Evolutionary conservation across 2,888 invertebrate species (phyloP).

Genomic region (Pyrrhia umbra): DNA sequence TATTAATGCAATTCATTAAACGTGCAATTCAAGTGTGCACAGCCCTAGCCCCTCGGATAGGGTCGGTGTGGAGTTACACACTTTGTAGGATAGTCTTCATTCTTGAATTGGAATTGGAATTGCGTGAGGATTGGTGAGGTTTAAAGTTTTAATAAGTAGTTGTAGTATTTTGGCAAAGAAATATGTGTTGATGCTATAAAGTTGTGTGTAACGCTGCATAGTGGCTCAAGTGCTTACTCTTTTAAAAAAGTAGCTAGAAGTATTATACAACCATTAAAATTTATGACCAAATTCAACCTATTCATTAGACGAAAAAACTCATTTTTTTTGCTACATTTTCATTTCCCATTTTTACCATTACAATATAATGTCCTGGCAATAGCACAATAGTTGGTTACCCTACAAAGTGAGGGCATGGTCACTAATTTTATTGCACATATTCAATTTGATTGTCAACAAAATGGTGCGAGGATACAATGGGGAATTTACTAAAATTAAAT

Average conservation of each 20-base stretch:
- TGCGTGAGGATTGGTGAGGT: constrained; percentile 1
- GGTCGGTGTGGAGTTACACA: constrained; percentile 27
- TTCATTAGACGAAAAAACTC: not conserved
- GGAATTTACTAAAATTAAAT: constrained; percentile 47
- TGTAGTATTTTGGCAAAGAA: not conserved
- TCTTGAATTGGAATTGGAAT: not conserved
- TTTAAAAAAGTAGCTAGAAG: no score
- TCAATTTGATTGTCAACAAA: constrained; percentile 61
- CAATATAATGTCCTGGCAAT: constrained; percentile 7
- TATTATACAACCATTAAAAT: no score
- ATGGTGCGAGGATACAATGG: constrained; percentile 49
- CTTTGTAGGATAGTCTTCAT: constrained; percentile 41
- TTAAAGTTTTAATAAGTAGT: not conserved
- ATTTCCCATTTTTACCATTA: not conserved
- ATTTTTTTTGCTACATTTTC: not conserved
- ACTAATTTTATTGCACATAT: constrained; percentile 66
- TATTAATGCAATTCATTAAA: constrained; percentile 91
- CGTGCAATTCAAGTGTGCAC: constrained; percentile 83
- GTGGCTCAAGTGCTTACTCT: no score
- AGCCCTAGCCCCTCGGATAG: constrained; percentile 63
- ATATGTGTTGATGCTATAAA: not conserved
- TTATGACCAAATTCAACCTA: not conserved
- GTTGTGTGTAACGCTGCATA: no score
- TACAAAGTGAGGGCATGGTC: constrained; percentile 47
- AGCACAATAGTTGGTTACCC: constrained; percentile 42